These are phyloP conservation scores for Pecten maximus DNA, from an alignment of 2,888 invertebrate genomes.

Conservation along the genomic window DNA sequence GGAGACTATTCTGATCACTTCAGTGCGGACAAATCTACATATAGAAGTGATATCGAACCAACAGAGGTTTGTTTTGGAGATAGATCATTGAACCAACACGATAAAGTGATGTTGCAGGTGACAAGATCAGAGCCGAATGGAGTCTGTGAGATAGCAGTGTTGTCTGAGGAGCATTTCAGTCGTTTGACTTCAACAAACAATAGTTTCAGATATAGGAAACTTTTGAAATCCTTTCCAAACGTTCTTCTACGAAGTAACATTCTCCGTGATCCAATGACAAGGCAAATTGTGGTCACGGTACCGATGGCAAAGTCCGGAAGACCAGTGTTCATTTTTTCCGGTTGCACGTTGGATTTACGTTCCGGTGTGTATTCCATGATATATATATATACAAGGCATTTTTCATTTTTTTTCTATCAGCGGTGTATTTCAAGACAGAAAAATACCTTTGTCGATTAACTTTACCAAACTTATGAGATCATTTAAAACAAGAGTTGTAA, in stretches of 20 bases:
- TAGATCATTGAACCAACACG: background rate
- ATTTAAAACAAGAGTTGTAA: too few species aligned
- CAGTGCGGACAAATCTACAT: background rate
- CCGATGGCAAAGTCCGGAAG: background rate
- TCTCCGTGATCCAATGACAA: background rate
- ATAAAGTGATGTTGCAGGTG: background rate
- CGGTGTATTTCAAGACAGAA: too few species aligned
- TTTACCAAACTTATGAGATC: too few species aligned
- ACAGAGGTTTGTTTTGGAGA: background rate
- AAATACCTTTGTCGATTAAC: too few species aligned
- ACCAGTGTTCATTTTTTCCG: background rate
- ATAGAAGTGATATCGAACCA: background rate
- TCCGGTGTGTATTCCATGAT: background rate
- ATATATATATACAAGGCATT: too few species aligned
- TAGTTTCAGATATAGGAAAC: background rate
- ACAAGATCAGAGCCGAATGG: background rate
- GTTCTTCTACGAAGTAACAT: background rate
- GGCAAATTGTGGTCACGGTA: background rate
- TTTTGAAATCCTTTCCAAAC: background rate
- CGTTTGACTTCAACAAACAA: background rate
- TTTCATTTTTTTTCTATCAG: too few species aligned
- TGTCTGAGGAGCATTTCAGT: background rate
- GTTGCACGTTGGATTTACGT: background rate
- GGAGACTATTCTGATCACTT: background rate
- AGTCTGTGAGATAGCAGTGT: background rate